Evolutionary conservation across 2,113 vertebrate species (phyloP), one percentile per base, ranked within the genome.

Genomic region (Sturnus vulgaris): DNA sequence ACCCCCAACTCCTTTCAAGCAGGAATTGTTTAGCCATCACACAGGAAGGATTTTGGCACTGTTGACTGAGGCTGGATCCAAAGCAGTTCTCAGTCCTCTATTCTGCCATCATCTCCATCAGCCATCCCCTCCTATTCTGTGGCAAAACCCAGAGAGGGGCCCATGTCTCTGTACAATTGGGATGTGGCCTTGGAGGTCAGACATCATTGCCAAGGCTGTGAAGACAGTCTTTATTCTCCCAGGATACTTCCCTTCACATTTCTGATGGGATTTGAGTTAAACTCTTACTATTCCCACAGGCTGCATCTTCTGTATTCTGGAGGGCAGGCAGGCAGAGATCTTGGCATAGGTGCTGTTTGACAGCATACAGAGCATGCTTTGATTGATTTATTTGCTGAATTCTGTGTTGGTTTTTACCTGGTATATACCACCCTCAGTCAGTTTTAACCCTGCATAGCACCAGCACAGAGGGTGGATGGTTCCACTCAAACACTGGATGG

Each of bases 321-420:
- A 88, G 64, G 49, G 77, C 64, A 47, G 42, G 61, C 78, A 86
- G 79, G 73, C 70, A 59, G 55, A 69, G 59, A 42, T 91, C 55
- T 70, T 94, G 87, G 85, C 84, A 40, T 57, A 1, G 0, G 16
- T 44, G 56, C 66, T 82, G 42, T 90, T 90, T 94, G 57, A 64
- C 68, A 63, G 69, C 23, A 24, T 7, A 86, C 70, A 90, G 75
- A 90, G 56, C 70, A 57, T 17, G 33, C 85, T 92, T 92, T 93
- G 87, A 91, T n/a, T 72, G 24, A 77, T 92, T 93, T 89, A 75
- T 90, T 66, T 95, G 75, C 66, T 63, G 63, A 72, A 52, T 22
- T 18, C 50, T 42, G 5, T 16, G 19, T 25, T 40, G 31, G 4
- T 68, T 78, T 90, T 81, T 27, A 91, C 85, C 76, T 81, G 68